These are phyloP conservation scores for Chloroclysta siterata DNA, from an alignment of 2,888 invertebrate species.

Conservation along the genomic window DNA sequence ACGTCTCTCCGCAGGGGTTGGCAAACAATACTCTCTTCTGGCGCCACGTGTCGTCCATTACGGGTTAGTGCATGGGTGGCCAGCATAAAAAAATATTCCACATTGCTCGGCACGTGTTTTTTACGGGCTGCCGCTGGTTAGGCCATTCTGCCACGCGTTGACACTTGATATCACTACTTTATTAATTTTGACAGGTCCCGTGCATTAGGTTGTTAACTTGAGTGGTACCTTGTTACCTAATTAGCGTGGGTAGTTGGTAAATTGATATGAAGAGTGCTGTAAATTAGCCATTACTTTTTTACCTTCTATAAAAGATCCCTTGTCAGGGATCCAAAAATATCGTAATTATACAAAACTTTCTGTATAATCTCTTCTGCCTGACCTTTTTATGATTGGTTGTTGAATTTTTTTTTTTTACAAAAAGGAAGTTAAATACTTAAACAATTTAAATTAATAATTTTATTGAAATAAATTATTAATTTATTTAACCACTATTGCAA, in stretches of 20 bases:
- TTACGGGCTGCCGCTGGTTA: slow-evolving; percentile 24
- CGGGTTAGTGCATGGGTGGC: slow-evolving; percentile 42
- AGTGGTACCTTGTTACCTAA: slow-evolving; percentile 41
- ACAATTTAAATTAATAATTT: too few species aligned
- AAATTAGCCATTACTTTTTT: slow-evolving; percentile 22
- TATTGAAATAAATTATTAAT: too few species aligned
- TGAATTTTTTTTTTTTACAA: too few species aligned
- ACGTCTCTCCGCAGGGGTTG: slow-evolving; percentile 28
- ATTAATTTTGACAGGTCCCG: slow-evolving; percentile 69
- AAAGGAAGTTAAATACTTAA: too few species aligned
- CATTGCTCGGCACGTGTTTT: slow-evolving; percentile 34
- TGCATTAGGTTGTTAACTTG: slow-evolving; percentile 67
- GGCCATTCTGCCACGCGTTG: slow-evolving; percentile 61
- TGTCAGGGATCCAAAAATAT: background rate
- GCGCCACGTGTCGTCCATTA: slow-evolving; percentile 76
- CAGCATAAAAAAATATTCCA: slow-evolving; percentile 57
- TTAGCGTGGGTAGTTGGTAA: slow-evolving; percentile 47
- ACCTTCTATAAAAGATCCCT: background rate
- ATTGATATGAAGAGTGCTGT: slow-evolving; percentile 9
- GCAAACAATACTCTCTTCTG: slow-evolving; percentile 63
- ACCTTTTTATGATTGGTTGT: background rate
- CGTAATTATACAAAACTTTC: background rate
- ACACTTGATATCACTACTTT: slow-evolving; percentile 75
- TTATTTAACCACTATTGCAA: too few species aligned
- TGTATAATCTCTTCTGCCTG: background rate